Conservation (phyloP, 2,888 invertebrate genomes). For the Elmis aenea region DNA sequence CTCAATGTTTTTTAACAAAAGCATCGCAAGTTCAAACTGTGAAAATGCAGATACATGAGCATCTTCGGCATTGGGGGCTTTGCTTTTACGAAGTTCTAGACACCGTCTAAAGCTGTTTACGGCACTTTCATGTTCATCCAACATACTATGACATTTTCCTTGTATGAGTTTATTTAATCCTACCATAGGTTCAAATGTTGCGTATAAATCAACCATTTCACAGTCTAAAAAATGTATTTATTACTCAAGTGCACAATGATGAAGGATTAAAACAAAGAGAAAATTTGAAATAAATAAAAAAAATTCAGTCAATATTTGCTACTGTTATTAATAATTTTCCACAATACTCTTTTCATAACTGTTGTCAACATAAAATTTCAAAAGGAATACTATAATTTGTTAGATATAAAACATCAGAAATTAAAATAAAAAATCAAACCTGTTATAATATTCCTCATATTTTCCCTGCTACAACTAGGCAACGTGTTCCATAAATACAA, state of each 20-base stretch:
- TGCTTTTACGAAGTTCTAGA: slow-evolving; percentile 34
- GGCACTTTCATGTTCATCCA: slow-evolving; percentile 43
- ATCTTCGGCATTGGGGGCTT: slow-evolving; percentile 40
- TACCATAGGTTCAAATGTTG: slow-evolving; percentile 50
- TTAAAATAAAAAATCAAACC: slow-evolving; percentile 37
- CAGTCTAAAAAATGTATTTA: slow-evolving; percentile 37
- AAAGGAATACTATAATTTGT: no score
- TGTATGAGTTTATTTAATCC: slow-evolving; percentile 52
- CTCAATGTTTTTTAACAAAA: slow-evolving; percentile 45
- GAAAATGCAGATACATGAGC: slow-evolving; percentile 61
- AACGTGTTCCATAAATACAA: slow-evolving; percentile 66
- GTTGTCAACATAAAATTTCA: no score
- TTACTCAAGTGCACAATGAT: no score
- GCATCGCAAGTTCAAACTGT: slow-evolving; percentile 57
- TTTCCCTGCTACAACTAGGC: slow-evolving; percentile 50
- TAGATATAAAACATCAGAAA: slow-evolving; percentile 1
- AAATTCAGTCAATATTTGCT: background rate
- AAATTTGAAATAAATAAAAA: slow-evolving; percentile 3
- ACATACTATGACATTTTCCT: slow-evolving; percentile 49
- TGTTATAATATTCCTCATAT: slow-evolving; percentile 43
- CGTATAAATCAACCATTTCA: slow-evolving; percentile 22
- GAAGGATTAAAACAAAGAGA: slow-evolving; percentile 3
- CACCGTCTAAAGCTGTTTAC: slow-evolving; percentile 42
- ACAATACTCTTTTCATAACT: no score
- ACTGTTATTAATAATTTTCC: no score